These are phyloP conservation scores for Cyclophora albipunctata DNA, from an alignment of 2,888 invertebrate genomes.

Conservation along the genomic window DNA sequence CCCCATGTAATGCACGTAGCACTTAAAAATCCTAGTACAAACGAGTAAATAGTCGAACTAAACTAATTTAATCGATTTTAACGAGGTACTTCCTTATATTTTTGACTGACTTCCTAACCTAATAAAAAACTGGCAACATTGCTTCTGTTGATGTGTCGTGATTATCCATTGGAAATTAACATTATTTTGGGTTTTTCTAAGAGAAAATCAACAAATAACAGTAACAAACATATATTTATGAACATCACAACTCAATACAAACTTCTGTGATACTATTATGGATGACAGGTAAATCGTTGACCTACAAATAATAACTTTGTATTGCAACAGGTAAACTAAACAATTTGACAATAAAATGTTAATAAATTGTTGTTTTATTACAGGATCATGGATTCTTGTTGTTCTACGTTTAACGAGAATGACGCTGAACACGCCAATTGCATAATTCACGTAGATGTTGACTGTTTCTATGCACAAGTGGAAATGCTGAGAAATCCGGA, in stretches of 20 bases:
- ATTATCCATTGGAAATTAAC: slow-evolving; percentile 66
- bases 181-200: slow-evolving; percentile 69
- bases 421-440: slow-evolving; percentile 77
- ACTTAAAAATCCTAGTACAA: too few species aligned
- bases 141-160: slow-evolving; percentile 72
- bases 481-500: slow-evolving; percentile 85
- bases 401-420: slow-evolving; percentile 52
- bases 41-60: too few species aligned
- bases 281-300: slow-evolving; percentile 58
- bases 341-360: slow-evolving; percentile 53
- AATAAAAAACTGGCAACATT: slow-evolving; percentile 39
- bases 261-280: slow-evolving; percentile 55
- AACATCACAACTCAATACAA: slow-evolving; percentile 43
- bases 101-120: too few species aligned
- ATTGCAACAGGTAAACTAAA: slow-evolving; percentile 62
- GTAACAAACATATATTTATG: slow-evolving; percentile 44
- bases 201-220: slow-evolving; percentile 55
- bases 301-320: slow-evolving; percentile 32
- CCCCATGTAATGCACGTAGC: too few species aligned
- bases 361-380: slow-evolving; percentile 47
- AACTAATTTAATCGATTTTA: too few species aligned
- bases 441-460: slow-evolving; percentile 87
- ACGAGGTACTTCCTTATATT: too few species aligned
- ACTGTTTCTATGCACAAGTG: slow-evolving; percentile 91
- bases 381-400: slow-evolving; percentile 69